Evolutionary conservation across 92 coral and sea anemone genomes (phyloP).

Genomic region (Phymanthus crucifer): DNA sequence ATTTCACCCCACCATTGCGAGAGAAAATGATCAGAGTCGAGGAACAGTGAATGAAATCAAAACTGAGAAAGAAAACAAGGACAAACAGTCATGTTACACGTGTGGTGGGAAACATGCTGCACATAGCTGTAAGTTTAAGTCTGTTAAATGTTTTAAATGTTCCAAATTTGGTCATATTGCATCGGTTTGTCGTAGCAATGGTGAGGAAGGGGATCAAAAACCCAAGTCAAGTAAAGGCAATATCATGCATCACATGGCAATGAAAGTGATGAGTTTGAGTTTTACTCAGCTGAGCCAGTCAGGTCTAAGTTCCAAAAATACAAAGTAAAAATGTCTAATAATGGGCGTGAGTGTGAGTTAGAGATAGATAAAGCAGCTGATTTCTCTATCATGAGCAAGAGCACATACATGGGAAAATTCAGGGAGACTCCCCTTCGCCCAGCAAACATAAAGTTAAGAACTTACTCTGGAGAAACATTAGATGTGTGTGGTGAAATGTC

Average conservation of each 20-base stretch:
- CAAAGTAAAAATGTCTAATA: conserved; percentile 13
- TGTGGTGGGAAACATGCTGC: conserved; percentile 55
- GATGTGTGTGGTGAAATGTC: conserved; percentile 48
- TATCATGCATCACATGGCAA: conserved; percentile 15
- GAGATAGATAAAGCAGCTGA: conserved; percentile 60
- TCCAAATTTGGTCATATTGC: conserved; percentile 50
- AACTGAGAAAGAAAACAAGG: conserved; percentile 16
- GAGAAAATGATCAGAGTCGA: conserved; percentile 13
- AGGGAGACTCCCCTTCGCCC: conserved; percentile 35
- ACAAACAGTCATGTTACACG: conserved; percentile 39
- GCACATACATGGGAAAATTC: conserved; percentile 45
- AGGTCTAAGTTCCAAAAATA: conserved; percentile 8
- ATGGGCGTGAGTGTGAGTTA: conserved; percentile 44
- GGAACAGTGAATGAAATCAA: conserved; percentile 31
- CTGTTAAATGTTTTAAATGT: conserved; percentile 50
- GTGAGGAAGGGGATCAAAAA: neutral
- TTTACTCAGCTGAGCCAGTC: conserved; percentile 18
- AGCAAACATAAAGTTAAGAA: conserved; percentile 33
- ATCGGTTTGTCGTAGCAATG: conserved; percentile 28
- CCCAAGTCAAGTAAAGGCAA: conserved; percentile 17
- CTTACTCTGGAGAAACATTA: conserved; percentile 51
- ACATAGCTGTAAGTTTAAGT: conserved; percentile 45
- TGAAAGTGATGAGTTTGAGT: conserved; percentile 33
- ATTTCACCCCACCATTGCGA: conserved; percentile 37
- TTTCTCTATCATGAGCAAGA: conserved; percentile 53